Conservation (phyloP, 2,113 vertebrate genomes). For the Tonatia bakeri region DNA sequence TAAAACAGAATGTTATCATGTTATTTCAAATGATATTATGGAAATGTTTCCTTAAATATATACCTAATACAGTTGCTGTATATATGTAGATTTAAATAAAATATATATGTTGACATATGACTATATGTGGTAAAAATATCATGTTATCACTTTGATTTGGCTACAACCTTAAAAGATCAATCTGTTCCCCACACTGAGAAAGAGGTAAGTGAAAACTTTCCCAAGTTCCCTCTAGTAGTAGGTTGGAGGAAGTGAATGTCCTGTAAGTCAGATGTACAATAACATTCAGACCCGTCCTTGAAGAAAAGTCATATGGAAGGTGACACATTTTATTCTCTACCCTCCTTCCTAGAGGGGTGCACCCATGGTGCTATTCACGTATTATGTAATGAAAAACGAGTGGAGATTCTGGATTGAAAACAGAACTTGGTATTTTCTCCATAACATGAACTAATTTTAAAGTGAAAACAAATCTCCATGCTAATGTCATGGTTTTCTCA, state of each 20-base stretch:
- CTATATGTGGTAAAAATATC: not conserved
- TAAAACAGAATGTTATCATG: not conserved
- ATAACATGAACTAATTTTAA: not conserved
- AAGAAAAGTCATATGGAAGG: no score
- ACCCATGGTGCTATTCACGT: rapidly evolving
- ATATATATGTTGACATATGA: not conserved
- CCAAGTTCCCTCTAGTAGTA: not conserved
- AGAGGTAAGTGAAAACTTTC: not conserved
- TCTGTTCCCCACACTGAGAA: not conserved
- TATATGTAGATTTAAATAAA: not conserved
- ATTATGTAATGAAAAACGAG: not conserved
- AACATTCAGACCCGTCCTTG: not conserved
- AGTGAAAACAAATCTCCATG: not conserved
- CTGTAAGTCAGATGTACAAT: not conserved
- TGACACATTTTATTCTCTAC: not conserved
- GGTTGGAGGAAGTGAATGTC: not conserved
- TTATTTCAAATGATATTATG: not conserved
- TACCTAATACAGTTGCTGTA: not conserved
- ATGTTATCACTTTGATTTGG: not conserved
- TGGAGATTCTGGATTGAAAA: not conserved
- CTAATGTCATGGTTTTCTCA: not conserved
- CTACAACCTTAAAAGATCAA: not conserved
- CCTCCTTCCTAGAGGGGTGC: not conserved
- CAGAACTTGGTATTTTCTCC: rapidly evolving
- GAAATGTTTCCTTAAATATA: not conserved